Percentiles rank a stretch among this genome's conserved stretches.
Evolutionary conservation across 2,797 vertebrate genomes (phyloP).

Genomic region (Enteromius unitaeniatus): DNA sequence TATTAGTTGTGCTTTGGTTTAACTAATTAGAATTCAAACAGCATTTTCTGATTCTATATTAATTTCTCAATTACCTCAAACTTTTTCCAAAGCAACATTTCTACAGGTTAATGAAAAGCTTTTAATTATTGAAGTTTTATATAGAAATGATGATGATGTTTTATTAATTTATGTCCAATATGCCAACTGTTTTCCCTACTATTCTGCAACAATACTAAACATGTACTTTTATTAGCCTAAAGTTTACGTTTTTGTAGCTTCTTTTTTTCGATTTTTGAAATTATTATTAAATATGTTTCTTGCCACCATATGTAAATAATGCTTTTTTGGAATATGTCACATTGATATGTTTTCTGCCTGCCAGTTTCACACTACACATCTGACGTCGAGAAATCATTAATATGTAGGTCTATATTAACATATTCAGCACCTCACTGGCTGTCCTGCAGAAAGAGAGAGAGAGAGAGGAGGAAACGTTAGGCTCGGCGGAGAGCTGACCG

Average conservation of each 20-base stretch:
- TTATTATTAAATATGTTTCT: neutral
- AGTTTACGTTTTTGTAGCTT: neutral
- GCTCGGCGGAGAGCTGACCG: constrained; percentile 75
- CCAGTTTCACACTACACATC: neutral
- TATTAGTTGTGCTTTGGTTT: neutral
- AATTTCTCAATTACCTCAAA: neutral
- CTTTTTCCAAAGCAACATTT: neutral
- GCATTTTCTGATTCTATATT: neutral
- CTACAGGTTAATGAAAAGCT: neutral
- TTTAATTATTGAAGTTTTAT: neutral
- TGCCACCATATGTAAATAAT: neutral
- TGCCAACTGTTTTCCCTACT: neutral
- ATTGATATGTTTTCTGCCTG: neutral
- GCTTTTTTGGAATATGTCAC: neutral
- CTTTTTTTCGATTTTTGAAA: neutral
- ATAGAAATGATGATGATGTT: neutral
- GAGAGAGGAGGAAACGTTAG: constrained; percentile 68
- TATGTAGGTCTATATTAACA: constrained; percentile 65
- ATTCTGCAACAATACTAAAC: neutral
- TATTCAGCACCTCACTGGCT: constrained; percentile 72
- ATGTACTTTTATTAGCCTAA: no score
- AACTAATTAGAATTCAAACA: neutral
- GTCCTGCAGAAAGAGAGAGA: constrained; percentile 73
- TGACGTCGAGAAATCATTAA: constrained; percentile 59
- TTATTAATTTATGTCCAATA: neutral